phyloP scores from a whole-genome alignment of 2,888 invertebrate species.

The Eupithecia tripunctaria region DNA sequence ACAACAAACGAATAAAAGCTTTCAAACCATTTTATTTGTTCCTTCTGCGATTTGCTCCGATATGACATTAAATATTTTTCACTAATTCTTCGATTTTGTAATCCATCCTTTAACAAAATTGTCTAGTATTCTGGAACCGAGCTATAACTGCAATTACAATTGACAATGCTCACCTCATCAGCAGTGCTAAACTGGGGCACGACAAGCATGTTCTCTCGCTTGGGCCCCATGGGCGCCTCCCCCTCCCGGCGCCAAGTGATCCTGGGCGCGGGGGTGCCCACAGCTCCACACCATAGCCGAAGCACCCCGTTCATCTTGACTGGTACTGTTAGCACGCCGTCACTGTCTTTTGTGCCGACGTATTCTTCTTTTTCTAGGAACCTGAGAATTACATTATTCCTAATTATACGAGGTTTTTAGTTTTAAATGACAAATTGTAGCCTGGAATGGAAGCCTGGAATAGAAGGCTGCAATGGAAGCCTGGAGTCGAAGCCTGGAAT shows the following conservation, averaged over 20 bases:
- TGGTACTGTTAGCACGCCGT: conserved; percentile 65
- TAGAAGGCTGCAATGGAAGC: too few species aligned
- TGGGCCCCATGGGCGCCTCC: conserved; percentile 71
- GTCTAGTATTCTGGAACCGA: too few species aligned
- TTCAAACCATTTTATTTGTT: too few species aligned
- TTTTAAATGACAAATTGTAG: too few species aligned
- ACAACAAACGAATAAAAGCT: too few species aligned
- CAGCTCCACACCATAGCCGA: conserved; percentile 87
- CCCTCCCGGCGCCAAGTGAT: conserved; percentile 85
- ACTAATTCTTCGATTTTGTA: too few species aligned
- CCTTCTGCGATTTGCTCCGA: too few species aligned
- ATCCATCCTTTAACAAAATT: too few species aligned
- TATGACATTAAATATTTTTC: too few species aligned
- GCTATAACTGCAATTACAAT: neutral
- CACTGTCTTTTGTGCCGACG: conserved; percentile 67
- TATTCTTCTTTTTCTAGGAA: conserved; percentile 76
- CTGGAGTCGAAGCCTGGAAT: too few species aligned
- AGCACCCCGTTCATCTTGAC: conserved; percentile 68
- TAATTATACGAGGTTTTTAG: neutral
- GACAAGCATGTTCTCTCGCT: conserved; percentile 67
- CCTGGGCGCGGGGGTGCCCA: conserved; percentile 85
- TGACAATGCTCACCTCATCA: conserved; percentile 64
- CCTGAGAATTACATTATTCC: conserved; percentile 47
- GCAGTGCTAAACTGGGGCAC: conserved; percentile 69
- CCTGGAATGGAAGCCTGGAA: too few species aligned